Conservation (phyloP, 2,797 vertebrate species). For the Pampus argenteus region DNA sequence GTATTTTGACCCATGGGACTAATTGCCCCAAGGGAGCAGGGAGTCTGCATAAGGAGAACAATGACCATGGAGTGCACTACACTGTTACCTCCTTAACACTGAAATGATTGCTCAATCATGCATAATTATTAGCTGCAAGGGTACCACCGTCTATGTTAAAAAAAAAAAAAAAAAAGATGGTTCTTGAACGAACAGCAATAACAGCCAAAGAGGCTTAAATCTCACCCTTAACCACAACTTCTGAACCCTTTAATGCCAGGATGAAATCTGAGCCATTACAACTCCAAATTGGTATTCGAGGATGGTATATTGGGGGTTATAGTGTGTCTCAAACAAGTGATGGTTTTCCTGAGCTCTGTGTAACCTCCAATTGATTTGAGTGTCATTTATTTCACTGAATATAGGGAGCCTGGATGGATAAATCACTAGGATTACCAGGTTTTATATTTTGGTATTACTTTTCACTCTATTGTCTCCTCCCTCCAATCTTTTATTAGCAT, state of each 20-base stretch:
- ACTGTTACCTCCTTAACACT: slow-evolving; percentile 50
- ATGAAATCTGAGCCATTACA: slow-evolving; percentile 3
- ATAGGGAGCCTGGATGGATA: slow-evolving; percentile 10
- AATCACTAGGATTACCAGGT: slow-evolving; percentile 6
- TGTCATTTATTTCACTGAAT: slow-evolving; percentile 19
- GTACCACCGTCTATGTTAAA: slow-evolving; percentile 31
- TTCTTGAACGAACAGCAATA: slow-evolving; percentile 12
- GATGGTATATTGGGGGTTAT: not conserved
- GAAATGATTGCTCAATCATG: slow-evolving; percentile 56
- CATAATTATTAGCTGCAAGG: slow-evolving; percentile 47
- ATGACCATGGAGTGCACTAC: slow-evolving; percentile 48
- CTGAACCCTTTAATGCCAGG: slow-evolving; percentile 6
- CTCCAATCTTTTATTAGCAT: slow-evolving; percentile 9
- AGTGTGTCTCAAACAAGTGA: not conserved
- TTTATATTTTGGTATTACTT: slow-evolving; percentile 4
- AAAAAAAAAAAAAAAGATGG: slow-evolving; percentile 23
- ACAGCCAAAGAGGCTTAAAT: slow-evolving; percentile 1
- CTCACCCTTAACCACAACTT: not conserved
- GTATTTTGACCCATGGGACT: slow-evolving; percentile 69
- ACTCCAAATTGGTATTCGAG: slow-evolving; percentile 13
- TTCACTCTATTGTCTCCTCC: slow-evolving; percentile 5
- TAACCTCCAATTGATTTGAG: slow-evolving; percentile 17
- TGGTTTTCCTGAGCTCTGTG: slow-evolving; percentile 27
- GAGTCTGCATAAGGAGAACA: slow-evolving; percentile 49
- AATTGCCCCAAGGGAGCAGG: slow-evolving; percentile 62